phyloP scores from a whole-genome alignment of 2,888 invertebrate genomes.

The Himalopsyche kuldschensis region DNA sequence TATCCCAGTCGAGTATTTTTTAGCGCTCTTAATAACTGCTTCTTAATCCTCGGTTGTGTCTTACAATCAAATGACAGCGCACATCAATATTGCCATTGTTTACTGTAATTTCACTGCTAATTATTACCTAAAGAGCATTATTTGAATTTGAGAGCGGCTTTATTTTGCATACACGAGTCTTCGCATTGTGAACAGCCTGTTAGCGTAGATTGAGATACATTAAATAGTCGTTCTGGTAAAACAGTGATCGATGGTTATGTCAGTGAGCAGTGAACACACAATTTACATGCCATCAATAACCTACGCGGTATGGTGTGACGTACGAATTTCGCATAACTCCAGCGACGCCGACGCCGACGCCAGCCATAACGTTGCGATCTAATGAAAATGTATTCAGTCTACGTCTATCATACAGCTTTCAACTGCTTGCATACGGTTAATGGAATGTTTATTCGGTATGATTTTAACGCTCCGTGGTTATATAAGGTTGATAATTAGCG shows the following conservation, averaged over 20 bases:
- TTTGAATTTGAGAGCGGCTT: background rate
- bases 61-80: background rate
- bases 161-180: background rate
- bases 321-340: background rate
- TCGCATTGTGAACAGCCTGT: background rate
- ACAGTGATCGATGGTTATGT: slow-evolving; percentile 5
- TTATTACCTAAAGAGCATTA: background rate
- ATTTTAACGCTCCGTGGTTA: too few species aligned
- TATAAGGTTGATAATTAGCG: too few species aligned
- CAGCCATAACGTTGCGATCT: background rate
- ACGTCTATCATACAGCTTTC: background rate
- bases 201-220: background rate
- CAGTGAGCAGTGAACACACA: background rate
- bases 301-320: background rate
- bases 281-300: slow-evolving; percentile 15
- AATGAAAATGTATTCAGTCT: slow-evolving; percentile 5
- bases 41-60: too few species aligned
- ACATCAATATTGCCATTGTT: background rate
- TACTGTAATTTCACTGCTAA: background rate
- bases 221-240: slow-evolving; percentile 5
- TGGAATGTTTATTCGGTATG: background rate
- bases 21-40: too few species aligned
- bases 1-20: too few species aligned
- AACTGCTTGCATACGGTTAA: background rate
- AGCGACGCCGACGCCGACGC: background rate